These are phyloP conservation scores for Folsomia manolachei DNA, from an alignment of 2,888 invertebrate species.

Conservation along the genomic window DNA sequence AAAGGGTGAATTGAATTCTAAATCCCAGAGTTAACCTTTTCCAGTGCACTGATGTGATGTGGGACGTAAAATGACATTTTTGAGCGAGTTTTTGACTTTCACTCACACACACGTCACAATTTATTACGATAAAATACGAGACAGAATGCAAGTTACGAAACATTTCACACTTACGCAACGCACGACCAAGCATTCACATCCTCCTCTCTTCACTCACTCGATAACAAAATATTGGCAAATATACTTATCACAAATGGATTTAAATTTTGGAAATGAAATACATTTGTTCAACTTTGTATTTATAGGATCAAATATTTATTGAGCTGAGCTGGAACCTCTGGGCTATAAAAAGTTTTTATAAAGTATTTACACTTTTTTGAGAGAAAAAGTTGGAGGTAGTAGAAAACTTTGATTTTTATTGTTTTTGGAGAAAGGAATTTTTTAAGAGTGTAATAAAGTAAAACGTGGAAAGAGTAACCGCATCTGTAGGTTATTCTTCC, in stretches of 20 bases:
- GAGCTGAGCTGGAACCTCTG: not conserved
- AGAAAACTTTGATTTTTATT: not conserved
- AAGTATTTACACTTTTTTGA: not conserved
- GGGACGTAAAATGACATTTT: conserved; percentile 10
- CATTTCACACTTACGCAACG: not conserved
- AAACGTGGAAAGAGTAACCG: too few species aligned
- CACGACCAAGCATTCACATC: not conserved
- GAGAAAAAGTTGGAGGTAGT: not conserved
- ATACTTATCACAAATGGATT: not conserved
- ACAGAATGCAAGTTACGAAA: not conserved
- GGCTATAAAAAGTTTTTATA: not conserved
- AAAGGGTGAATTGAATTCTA: conserved; percentile 5
- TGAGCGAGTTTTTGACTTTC: conserved; percentile 4
- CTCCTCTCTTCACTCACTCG: not conserved
- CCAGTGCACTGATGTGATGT: not conserved
- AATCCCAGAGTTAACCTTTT: conserved; percentile 7
- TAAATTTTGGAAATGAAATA: not conserved
- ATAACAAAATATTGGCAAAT: not conserved
- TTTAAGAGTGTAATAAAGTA: not conserved
- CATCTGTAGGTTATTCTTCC: too few species aligned
- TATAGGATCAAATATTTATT: not conserved
- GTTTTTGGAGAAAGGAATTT: not conserved
- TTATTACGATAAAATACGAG: too few species aligned
- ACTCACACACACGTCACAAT: not conserved
- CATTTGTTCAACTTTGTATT: not conserved